phyloP scores from a whole-genome alignment of 2,888 invertebrate species.

The Troilus luridus region DNA sequence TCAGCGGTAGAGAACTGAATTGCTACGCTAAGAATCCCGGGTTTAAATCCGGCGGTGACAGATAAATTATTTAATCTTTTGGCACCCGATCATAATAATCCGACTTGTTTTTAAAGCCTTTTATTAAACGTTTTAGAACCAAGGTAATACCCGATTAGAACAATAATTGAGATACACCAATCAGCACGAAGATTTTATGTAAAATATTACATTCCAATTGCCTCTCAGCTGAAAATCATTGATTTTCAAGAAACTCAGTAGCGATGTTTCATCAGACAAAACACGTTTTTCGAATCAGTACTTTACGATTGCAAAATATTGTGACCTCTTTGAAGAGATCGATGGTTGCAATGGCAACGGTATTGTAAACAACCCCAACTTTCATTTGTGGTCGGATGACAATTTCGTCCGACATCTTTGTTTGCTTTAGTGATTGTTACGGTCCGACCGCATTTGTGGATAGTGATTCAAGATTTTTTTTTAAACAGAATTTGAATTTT shows the following conservation, averaged over 20 bases:
- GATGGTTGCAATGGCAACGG: background rate
- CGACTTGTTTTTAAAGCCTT: too few relatives aligned
- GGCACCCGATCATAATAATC: too few relatives aligned
- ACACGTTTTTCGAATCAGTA: background rate
- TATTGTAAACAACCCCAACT: background rate
- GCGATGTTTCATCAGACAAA: background rate
- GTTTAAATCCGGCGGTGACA: too few relatives aligned
- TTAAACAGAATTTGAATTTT: background rate
- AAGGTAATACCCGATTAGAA: too few relatives aligned
- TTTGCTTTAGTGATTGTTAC: background rate
- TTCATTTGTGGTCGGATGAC: constrained; percentile 14
- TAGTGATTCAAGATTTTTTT: background rate
- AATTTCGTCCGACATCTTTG: background rate
- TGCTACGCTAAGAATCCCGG: too few relatives aligned
- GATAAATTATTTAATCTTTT: too few relatives aligned
- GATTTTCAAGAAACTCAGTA: background rate
- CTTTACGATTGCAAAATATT: constrained; percentile 9
- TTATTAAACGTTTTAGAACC: too few relatives aligned
- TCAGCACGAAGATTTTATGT: too few relatives aligned
- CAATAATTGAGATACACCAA: too few relatives aligned
- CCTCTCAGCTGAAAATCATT: too few relatives aligned
- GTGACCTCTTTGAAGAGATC: constrained; percentile 2
- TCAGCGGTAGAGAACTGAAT: too few relatives aligned
- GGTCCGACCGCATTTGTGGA: background rate
- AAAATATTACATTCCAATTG: too few relatives aligned